These are phyloP conservation scores for Oncorhynchus keta DNA, from an alignment of 2,113 vertebrate genomes.

Conservation along the genomic window DNA sequence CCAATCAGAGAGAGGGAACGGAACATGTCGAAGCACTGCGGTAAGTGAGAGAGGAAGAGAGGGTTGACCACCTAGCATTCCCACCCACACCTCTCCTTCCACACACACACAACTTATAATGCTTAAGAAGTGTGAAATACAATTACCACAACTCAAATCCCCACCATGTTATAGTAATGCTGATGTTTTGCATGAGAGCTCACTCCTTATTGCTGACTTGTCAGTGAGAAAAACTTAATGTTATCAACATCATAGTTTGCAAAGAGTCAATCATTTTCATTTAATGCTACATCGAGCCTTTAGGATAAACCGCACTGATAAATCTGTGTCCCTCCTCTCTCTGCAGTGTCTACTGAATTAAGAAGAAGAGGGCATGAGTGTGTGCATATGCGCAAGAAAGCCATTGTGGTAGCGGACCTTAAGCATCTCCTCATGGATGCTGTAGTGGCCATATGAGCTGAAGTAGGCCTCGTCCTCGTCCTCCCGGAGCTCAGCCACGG, in stretches of 20 bases:
- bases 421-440: conserved; percentile 97
- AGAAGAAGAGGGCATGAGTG: background rate
- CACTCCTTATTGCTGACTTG: conserved; percentile 53
- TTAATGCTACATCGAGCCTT: conserved; percentile 44
- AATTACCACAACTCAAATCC: conserved; percentile 29
- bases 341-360: background rate
- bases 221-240: conserved; percentile 30
- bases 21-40: conserved; percentile 51
- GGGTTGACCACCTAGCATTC: background rate
- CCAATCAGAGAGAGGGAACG: conserved; percentile 52
- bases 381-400: background rate
- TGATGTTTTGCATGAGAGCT: conserved; percentile 42
- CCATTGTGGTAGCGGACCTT: conserved; percentile 81
- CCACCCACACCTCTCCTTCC: background rate
- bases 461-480: conserved; percentile 95
- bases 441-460: conserved; percentile 93
- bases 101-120: conserved; percentile 24
- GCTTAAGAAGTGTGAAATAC: conserved; percentile 34
- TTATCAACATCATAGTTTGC: background rate
- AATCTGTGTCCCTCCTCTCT: conserved; percentile 16
- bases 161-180: background rate
- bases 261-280: conserved; percentile 38
- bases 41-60: conserved; percentile 37
- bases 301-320: conserved; percentile 35
- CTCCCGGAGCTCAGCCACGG: conserved; percentile 81